These are phyloP conservation scores for Stenopsyche tienmushanensis DNA, from an alignment of 1,140 invertebrate species.

Conservation along the genomic window DNA sequence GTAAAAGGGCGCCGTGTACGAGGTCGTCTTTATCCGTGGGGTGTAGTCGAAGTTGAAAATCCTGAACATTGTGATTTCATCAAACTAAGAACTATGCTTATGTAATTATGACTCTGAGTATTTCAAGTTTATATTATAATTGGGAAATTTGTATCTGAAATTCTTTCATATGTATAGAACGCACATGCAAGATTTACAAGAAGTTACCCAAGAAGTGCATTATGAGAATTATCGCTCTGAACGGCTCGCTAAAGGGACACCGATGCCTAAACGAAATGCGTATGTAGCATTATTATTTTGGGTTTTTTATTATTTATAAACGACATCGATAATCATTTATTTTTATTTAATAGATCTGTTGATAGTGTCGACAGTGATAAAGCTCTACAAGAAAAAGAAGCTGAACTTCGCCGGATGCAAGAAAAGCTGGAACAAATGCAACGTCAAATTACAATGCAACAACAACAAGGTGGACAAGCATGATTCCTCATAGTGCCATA, in stretches of 20 bases:
- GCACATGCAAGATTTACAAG: conserved; percentile 95
- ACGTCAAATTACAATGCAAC: conserved; percentile 78
- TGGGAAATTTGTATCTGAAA: background rate
- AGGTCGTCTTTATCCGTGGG: conserved; percentile 96
- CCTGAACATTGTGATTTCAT: conserved; percentile 99
- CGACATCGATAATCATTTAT: background rate
- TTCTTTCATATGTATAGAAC: conserved; percentile 61
- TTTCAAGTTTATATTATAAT: background rate
- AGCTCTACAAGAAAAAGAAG: conserved; percentile 86
- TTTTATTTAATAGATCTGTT: conserved; percentile 43
- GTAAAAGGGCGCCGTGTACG: conserved; percentile 86
- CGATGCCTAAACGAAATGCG: conserved; percentile 70
- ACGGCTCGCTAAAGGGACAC: conserved; percentile 77
- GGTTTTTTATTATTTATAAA: too few relatives aligned
- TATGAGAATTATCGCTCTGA: conserved; percentile 96
- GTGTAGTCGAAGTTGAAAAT: conserved; percentile 99
- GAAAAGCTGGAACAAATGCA: conserved; percentile 95
- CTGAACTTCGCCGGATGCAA: conserved; percentile 89
- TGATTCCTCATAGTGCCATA: conserved; percentile 13
- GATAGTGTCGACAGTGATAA: conserved; percentile 55
- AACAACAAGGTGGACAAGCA: conserved; percentile 52
- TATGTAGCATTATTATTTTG: conserved; percentile 50
- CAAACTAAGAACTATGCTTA: conserved; percentile 95
- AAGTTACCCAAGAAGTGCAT: conserved; percentile 93
- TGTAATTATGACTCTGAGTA: conserved; percentile 57